Evolutionary conservation across 2,113 vertebrate genomes (phyloP).

Genomic region (Malurus alboscapulatus): DNA sequence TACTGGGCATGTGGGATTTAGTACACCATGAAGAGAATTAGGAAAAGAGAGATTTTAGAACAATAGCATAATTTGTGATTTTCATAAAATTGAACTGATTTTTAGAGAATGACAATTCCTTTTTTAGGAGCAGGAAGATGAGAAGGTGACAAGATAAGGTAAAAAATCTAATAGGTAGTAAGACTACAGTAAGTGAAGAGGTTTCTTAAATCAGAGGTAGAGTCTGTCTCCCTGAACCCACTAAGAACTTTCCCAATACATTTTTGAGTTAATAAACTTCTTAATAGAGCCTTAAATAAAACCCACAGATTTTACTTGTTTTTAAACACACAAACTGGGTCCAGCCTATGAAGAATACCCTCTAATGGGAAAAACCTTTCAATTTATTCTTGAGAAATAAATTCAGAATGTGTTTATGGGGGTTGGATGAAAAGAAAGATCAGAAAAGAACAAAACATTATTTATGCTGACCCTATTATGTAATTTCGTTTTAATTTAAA

Average conservation of each 20-base stretch:
- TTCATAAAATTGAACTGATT: background rate
- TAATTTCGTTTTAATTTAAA: constrained; percentile 1
- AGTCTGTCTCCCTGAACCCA: background rate
- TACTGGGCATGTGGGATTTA: background rate
- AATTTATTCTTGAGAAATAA: background rate
- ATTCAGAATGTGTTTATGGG: background rate
- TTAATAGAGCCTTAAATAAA: background rate
- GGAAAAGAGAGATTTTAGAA: background rate
- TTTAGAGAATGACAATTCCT: background rate
- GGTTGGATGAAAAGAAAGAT: background rate
- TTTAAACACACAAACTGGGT: background rate
- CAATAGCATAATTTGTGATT: background rate
- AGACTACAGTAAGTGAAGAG: background rate
- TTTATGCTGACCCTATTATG: background rate
- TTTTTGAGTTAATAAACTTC: background rate
- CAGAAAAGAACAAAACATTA: background rate
- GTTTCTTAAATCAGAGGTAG: background rate
- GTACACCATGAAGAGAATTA: background rate
- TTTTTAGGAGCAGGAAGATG: background rate
- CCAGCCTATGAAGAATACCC: background rate
- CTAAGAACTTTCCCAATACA: background rate
- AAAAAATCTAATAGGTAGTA: background rate
- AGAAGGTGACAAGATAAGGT: background rate
- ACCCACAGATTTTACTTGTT: background rate
- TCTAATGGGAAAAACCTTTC: background rate